Evolutionary conservation across 1,140 invertebrate genomes (phyloP), one percentile per base, ranked within the genome.

Genomic region (Scaptomyza pallida): DNA sequence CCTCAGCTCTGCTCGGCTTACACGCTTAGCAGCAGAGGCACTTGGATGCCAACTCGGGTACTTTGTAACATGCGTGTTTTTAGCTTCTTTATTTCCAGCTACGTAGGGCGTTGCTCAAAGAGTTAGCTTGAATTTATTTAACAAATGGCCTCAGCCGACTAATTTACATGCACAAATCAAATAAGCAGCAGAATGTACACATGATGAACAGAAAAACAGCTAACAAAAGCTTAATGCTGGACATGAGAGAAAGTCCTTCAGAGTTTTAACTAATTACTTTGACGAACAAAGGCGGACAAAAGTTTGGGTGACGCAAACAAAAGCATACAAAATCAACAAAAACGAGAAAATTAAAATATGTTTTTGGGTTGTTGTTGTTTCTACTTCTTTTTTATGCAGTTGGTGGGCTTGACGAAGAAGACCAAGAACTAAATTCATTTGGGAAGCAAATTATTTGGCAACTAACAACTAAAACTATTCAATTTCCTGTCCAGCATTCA

Each of bases 151-250:
- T 59, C 50, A 75, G 78, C 68, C 82, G 71, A 86, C 82, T 82
- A 88, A 89, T 88, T 88, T 88, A 77, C 82, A 89, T 88, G 82
- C 75, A 76, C 54, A 89, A 89, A 88, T 88, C 83, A 88, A 88
- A 88, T 82, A 86, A 88, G 75, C 74, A 86, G 41, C 76, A 10
- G 26, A 9, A 68, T 72, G 80, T 79, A 72, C 75, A 73, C 75
- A 85, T 79, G 76, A 83, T 83, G 80, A 79, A 85, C 59, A 76
- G 45, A 61, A 62, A 52, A 62, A 61, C 48, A 45, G 33, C 21
- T 23, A 73, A 60, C 72, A 71, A 72, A 72, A 72, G 62, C 51
- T 13, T 26, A 30, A 30, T 30, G 8, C 9, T 50, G 44, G 40
- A 40, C 64, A 69, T 68, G 70, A 57, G 70, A 57, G 62, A 63